Evolutionary conservation across 2,888 invertebrate genomes (phyloP), one percentile per base, ranked within the genome.

Genomic region (Cephonodes hylas): DNA sequence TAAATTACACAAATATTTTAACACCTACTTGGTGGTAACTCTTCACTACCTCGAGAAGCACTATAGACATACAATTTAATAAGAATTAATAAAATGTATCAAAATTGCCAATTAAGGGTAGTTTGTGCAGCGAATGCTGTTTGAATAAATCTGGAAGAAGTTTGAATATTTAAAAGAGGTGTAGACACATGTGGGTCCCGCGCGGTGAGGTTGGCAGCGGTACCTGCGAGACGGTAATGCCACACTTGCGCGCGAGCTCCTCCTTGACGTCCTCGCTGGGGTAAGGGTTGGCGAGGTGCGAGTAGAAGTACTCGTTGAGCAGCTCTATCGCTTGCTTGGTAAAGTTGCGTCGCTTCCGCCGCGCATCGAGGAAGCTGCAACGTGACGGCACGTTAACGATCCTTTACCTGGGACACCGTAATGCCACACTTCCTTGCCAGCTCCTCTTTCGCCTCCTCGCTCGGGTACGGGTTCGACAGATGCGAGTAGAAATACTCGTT

Each of bases 401-500:
- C 18, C 8, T 20, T 60, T 80, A 98, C 98, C 95, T 97, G 97
- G 64, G 97, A 97, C 65, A 99, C 98, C 65, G 99, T 99, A 86
- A 99, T 99, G 85, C 99, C 98, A 92, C 99, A 99, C 92, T 99
- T 99, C 88, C 99, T 95, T 62, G 99, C 99, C 87, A 99, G 94
- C 88, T 99, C 99, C 93, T 99, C 99, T 92, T 99, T 99, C 71
- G 99, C 99, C 93, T 99, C 99, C 93, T 99, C 99, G 84, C 98
- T 98, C 70, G 99, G 99, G 93, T 99, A 99, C 31, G 99, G 99
- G 94, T 99, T 99, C 85, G 98, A 98, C 80, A 99, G 95, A 93
- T 99, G 99, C 77, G 99, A 99, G 93, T 99, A 99, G 93, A 99
- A 99, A 91, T 99, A 99, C 93, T 99, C 99, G 93, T 99, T 99